These are phyloP conservation scores for Phengaris arion DNA, from an alignment of 2,888 invertebrate genomes.

Conservation along the genomic window DNA sequence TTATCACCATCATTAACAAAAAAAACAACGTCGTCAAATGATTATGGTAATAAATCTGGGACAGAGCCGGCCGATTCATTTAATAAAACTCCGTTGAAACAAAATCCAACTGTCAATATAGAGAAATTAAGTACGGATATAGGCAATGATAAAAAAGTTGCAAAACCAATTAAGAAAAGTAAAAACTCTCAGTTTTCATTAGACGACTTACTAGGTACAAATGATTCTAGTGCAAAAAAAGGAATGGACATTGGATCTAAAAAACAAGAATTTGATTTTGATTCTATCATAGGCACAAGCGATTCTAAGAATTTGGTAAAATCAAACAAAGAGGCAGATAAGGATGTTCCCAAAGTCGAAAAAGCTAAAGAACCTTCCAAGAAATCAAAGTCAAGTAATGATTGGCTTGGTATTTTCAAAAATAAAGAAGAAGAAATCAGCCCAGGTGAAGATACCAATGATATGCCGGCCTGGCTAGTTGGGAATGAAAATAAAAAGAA, in stretches of 20 bases:
- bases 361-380: conserved; percentile 47
- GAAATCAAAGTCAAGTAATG: conserved; percentile 59
- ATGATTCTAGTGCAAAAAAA: conserved; percentile 43
- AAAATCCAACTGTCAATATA: background rate
- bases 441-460: conserved; percentile 48
- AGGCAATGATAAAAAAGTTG: background rate
- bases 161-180: conserved; percentile 41
- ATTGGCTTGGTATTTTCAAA: conserved; percentile 73
- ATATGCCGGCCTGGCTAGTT: conserved; percentile 68
- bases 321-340: conserved; percentile 46
- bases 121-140: background rate
- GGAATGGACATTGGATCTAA: conserved; percentile 52
- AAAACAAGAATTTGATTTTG: conserved; percentile 63
- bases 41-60: conserved; percentile 43
- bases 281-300: conserved; percentile 57
- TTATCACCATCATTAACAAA: conserved; percentile 52
- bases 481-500: conserved; percentile 59
- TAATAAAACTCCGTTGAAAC: background rate
- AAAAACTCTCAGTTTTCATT: conserved; percentile 71
- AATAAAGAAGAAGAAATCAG: conserved; percentile 53
- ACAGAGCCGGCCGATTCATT: conserved; percentile 50
- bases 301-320: conserved; percentile 49
- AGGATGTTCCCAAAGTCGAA: conserved; percentile 46
- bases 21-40: conserved; percentile 37
- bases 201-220: conserved; percentile 77